Evolutionary conservation across 2,888 invertebrate species (phyloP).

Genomic region (Rhyacophila evoluta): DNA sequence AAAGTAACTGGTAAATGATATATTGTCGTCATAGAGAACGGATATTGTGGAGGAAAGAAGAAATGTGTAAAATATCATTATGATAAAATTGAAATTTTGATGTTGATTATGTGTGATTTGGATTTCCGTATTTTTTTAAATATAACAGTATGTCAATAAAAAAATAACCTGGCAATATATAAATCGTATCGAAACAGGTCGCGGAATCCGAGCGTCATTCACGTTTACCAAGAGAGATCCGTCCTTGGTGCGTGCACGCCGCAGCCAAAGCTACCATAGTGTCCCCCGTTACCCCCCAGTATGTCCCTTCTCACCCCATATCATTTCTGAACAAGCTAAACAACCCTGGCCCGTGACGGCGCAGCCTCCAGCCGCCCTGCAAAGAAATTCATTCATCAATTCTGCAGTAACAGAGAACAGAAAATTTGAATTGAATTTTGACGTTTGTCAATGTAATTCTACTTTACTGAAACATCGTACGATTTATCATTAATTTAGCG

Average conservation of each 20-base stretch:
- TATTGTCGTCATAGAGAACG: too few species aligned
- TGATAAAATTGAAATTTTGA: too few species aligned
- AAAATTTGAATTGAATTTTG: slow-evolving; percentile 8
- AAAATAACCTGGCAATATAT: not conserved
- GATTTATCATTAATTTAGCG: too few species aligned
- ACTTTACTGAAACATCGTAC: not conserved
- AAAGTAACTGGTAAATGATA: too few species aligned
- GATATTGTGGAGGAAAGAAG: too few species aligned
- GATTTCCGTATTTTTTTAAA: too few species aligned
- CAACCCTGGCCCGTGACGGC: slow-evolving; percentile 66
- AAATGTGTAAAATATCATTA: too few species aligned
- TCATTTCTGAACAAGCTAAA: slow-evolving; percentile 55
- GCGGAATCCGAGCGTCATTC: slow-evolving; percentile 59
- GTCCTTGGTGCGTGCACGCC: slow-evolving; percentile 59
- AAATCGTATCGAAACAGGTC: slow-evolving; percentile 4
- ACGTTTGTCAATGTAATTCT: not conserved
- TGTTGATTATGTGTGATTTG: too few species aligned
- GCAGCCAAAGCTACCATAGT: slow-evolving; percentile 55
- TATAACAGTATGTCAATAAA: too few species aligned
- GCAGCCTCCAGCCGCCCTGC: slow-evolving; percentile 63
- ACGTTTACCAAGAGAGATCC: slow-evolving; percentile 55
- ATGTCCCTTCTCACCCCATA: slow-evolving; percentile 58
- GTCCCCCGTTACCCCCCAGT: slow-evolving; percentile 57
- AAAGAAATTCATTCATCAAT: slow-evolving; percentile 69
- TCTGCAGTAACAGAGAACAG: slow-evolving; percentile 27